phyloP scores from a whole-genome alignment of 2,888 invertebrate genomes.

The Pristionchus fissidentatus region DNA sequence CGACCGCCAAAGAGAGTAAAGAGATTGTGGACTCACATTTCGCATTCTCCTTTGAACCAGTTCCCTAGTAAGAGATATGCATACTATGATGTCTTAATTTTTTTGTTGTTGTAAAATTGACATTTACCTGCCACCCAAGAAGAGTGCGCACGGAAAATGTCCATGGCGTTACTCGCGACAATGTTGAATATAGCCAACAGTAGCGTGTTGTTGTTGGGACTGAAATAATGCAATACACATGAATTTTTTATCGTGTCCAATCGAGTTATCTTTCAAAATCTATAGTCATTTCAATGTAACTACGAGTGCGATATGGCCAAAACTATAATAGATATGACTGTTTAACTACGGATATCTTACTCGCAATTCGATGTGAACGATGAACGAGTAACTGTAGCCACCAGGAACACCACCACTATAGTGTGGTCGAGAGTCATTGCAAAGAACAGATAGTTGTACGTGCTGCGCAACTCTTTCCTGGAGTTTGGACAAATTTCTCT shows the following conservation, averaged over 20 bases:
- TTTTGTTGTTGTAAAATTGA: not conserved
- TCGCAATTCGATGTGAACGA: conserved; percentile 1
- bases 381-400: not conserved
- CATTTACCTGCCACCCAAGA: not conserved
- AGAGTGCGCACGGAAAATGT: not conserved
- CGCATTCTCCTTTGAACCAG: too few species aligned
- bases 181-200: not conserved
- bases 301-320: too few species aligned
- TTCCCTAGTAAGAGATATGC: too few species aligned
- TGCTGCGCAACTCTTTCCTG: not conserved
- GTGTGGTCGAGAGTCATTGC: conserved; percentile 17
- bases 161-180: not conserved
- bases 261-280: not conserved
- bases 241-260: not conserved
- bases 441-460: conserved; percentile 2
- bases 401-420: not conserved
- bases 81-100: too few species aligned
- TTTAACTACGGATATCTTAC: too few species aligned
- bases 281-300: too few species aligned
- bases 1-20: not conserved
- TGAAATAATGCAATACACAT: not conserved
- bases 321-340: too few species aligned
- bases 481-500: too few species aligned
- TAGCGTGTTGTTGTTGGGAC: not conserved
- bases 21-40: not conserved